phyloP scores from a whole-genome alignment of 2,888 invertebrate genomes.

The Euclidia mi region DNA sequence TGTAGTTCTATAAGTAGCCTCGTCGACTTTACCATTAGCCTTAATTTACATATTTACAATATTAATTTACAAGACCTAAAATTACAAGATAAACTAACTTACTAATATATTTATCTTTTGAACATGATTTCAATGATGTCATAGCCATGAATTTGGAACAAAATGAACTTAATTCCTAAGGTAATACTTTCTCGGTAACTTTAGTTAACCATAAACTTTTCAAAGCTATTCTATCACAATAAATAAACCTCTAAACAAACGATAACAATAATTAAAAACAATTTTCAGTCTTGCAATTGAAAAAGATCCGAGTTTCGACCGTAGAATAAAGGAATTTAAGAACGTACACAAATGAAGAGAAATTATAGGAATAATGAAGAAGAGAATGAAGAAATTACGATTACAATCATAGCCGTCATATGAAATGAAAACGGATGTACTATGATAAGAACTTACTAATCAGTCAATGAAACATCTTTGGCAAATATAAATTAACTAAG shows the following conservation, averaged over 20 bases:
- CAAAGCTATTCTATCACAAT: slow-evolving; percentile 82
- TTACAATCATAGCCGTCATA: slow-evolving; percentile 23
- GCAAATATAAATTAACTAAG: slow-evolving; percentile 64
- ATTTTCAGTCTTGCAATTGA: slow-evolving; percentile 84
- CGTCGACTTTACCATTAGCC: slow-evolving; percentile 67
- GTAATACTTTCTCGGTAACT: slow-evolving; percentile 89
- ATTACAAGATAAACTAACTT: slow-evolving; percentile 37
- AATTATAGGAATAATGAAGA: slow-evolving; percentile 50
- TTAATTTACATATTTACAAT: slow-evolving; percentile 78
- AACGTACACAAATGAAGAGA: slow-evolving; percentile 41
- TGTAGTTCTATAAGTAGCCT: slow-evolving; percentile 78
- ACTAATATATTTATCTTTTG: slow-evolving; percentile 53
- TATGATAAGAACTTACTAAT: slow-evolving; percentile 56
- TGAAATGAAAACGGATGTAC: slow-evolving; percentile 41
- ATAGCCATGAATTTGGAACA: slow-evolving; percentile 82
- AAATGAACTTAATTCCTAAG: slow-evolving; percentile 74
- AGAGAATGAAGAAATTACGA: slow-evolving; percentile 43
- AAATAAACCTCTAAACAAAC: slow-evolving; percentile 85
- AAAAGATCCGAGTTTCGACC: slow-evolving; percentile 63
- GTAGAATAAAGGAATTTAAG: slow-evolving; percentile 40
- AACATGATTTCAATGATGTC: slow-evolving; percentile 69
- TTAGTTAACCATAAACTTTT: slow-evolving; percentile 79
- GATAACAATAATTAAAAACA: slow-evolving; percentile 82
- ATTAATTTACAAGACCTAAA: slow-evolving; percentile 58
- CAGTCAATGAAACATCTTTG: slow-evolving; percentile 76